phyloP scores from a whole-genome alignment of 2,888 invertebrate species.

The Lagria hirta region DNA sequence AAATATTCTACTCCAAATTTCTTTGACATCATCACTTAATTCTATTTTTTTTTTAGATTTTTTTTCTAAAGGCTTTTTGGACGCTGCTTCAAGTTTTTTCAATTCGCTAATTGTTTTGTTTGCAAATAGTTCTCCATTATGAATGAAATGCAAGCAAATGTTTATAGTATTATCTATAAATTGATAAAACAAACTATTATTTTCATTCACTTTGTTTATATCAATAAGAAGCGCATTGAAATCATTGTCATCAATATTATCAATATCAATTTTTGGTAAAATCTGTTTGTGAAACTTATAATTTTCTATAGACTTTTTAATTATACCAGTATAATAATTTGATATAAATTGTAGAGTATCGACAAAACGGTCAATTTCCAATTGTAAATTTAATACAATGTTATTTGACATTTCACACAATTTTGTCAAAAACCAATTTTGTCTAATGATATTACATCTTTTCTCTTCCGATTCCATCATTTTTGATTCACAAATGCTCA shows the following conservation, averaged over 20 bases:
- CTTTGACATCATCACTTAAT: slow-evolving; percentile 36
- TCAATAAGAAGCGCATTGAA: slow-evolving; percentile 8
- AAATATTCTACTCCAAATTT: slow-evolving; percentile 52
- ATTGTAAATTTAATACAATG: slow-evolving; percentile 60
- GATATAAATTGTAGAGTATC: slow-evolving; percentile 52
- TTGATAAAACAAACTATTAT: slow-evolving; percentile 25
- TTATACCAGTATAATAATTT: slow-evolving; percentile 54
- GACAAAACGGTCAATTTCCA: slow-evolving; percentile 62
- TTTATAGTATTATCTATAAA: slow-evolving; percentile 15
- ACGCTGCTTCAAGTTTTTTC: slow-evolving; percentile 47
- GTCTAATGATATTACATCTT: slow-evolving; percentile 56
- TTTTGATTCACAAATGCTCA: slow-evolving; percentile 60
- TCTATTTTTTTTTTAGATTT: slow-evolving; percentile 46
- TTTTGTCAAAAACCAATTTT: slow-evolving; percentile 62
- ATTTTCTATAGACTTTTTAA: slow-evolving; percentile 56
- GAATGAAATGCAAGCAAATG: slow-evolving; percentile 13
- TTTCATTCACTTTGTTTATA: slow-evolving; percentile 1
- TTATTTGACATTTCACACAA: slow-evolving; percentile 59
- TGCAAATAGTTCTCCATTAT: slow-evolving; percentile 34
- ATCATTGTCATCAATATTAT: slow-evolving; percentile 2
- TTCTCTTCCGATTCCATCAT: slow-evolving; percentile 60
- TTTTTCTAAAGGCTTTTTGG: slow-evolving; percentile 51
- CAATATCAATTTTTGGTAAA: slow-evolving; percentile 18
- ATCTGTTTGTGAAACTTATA: slow-evolving; percentile 54
- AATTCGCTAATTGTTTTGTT: slow-evolving; percentile 49